Base-by-base conservation (phyloP, 1,140 invertebrate genomes). In the Anagrus nilaparvatae region DNA sequence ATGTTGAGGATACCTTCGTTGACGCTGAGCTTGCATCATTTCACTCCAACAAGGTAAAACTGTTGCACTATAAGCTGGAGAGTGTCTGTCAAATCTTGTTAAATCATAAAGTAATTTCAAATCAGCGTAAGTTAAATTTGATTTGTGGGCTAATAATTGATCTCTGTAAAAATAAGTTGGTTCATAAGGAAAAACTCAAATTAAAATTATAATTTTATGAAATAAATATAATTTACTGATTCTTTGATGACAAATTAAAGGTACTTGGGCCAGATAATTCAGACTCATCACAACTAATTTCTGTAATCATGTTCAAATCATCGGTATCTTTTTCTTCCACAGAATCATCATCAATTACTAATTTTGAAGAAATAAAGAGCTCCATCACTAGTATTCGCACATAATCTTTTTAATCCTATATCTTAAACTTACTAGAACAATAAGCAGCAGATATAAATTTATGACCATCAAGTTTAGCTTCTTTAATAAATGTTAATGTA, bases 1-100 rank as follows among this genome's bases (percentile, higher is more conserved):
- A 60, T 84, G 79, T 50, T 87, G 82, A 1, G 84, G 84, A 64
- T 87, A 81, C 13, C 82, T 75, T 10, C 88, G 72, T 47, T 91
- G 87, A 43, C 89, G 79, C 57, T 90, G 87, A 14, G 85, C 86
- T 45, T 92, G 88, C 52, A 89, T 86, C 54, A 93, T 76, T 70
- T 93, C 87, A 47, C 78, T 84, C 91, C 89, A 93, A 63, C 88
- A 93, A 19, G 86, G 79, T 3, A 89, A 87, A 1, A 92, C 85
- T n/a, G 87, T 89, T 5, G 87, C 87, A 35, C 82, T 79, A 57
- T 88, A 92, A 3, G 77, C 61, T 3, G 75, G 48, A 60, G 74
- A 63, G 59, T 75, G 54, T 56, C 72, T 60, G 65, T 76, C 75
- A 68, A 80, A 82, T 49, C 71, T 65, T 4, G 77, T 84, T 7